Conservation (phyloP, 2,113 vertebrate species). For the Brienomyrus brachyistius region DNA sequence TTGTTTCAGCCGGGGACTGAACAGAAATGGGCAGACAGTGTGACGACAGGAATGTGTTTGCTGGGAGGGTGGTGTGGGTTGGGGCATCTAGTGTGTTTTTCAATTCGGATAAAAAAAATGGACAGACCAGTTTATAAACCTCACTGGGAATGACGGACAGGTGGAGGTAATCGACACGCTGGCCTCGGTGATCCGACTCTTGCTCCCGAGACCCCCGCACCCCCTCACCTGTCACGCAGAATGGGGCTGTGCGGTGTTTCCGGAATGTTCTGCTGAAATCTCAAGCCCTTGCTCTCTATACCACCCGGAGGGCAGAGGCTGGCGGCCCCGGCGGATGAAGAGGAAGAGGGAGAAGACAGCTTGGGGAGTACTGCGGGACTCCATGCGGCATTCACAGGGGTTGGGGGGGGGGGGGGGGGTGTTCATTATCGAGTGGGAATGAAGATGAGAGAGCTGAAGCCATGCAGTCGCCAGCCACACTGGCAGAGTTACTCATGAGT, state of each 20-base stretch:
- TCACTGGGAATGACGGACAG: neutral
- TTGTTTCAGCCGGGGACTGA: neutral
- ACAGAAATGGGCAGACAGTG: neutral
- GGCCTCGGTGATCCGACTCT: neutral
- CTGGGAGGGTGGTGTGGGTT: no score
- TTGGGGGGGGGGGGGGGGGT: neutral
- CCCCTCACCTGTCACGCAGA: neutral
- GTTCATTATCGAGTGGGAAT: slow-evolving; percentile 9
- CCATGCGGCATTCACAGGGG: neutral
- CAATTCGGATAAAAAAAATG: neutral
- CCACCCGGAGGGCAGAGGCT: neutral
- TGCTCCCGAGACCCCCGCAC: neutral
- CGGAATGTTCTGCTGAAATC: neutral
- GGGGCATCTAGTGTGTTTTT: neutral
- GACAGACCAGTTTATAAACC: neutral
- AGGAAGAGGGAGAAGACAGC: neutral
- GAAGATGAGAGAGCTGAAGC: neutral
- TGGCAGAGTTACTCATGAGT: neutral
- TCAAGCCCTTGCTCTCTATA: neutral
- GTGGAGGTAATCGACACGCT: neutral
- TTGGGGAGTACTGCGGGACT: neutral
- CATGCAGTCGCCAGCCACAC: neutral
- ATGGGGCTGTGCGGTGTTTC: neutral
- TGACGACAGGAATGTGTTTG: neutral
- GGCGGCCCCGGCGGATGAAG: neutral